Evolutionary conservation across 2,888 invertebrate genomes (phyloP), one percentile per base, ranked within the genome.

Genomic region (Litoditis marina): DNA sequence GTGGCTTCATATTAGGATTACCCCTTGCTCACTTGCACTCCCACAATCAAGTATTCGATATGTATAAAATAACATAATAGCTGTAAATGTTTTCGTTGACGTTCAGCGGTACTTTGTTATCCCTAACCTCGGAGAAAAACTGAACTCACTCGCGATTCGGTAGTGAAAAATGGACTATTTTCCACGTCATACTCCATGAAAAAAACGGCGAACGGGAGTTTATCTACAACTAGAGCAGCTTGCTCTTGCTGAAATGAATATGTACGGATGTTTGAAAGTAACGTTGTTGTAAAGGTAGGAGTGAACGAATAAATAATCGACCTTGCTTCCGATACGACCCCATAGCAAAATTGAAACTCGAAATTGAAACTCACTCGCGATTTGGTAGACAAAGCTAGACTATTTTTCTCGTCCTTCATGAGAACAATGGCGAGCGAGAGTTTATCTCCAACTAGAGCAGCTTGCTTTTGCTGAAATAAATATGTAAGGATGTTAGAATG

Each of bases 221-320:
- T 66, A 0, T 70, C 65, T 0, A 63, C 67, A 4, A 73, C 66
- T 7, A 74, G 68, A n/a, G 74, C 68, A 11, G 31, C 19, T 27
- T 46, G 11, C 49, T 69, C 71, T 68, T 67, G 65, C 71, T 73
- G 54, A 63, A 69, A 44, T n/a, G n/a, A n/a, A n/a, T n/a, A n/a
- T n/a, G n/a, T n/a, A n/a, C n/a, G n/a, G n/a, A n/a, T n/a, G n/a
- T n/a, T n/a, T n/a, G n/a, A n/a, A n/a, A n/a, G n/a, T n/a, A n/a
- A n/a, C n/a, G n/a, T n/a, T n/a, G n/a, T n/a, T n/a, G n/a, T n/a
- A n/a, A n/a, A n/a, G n/a, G n/a, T n/a, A n/a, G n/a, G n/a, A n/a
- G n/a, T n/a, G n/a, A n/a, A n/a, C n/a, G n/a, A n/a, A n/a, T n/a
- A n/a, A n/a, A n/a, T n/a, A n/a, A n/a, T n/a, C n/a, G n/a, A n/a